A percentile compares a stretch with the other conserved stretches of the same genome.
These are phyloP conservation scores for Cosmia pyralina DNA, from an alignment of 2,888 invertebrate species.

Conservation along the genomic window DNA sequence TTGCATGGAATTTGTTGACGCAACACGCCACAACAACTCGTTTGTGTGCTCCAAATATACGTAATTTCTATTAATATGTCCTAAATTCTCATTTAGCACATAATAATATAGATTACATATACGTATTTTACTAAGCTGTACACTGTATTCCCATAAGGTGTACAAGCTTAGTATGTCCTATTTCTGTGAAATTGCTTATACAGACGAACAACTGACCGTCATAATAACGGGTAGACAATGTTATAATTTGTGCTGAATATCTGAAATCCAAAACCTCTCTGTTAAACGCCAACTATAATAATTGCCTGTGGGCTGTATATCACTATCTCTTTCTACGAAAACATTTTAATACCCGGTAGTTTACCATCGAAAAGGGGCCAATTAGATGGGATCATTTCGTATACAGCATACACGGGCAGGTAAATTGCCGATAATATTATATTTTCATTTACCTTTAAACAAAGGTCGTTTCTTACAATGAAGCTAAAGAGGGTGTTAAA, in stretches of 20 bases:
- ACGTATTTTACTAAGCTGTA: too few relatives aligned
- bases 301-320: constrained; percentile 8
- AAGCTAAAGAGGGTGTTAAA: constrained; percentile 16
- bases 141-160: not conserved
- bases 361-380: constrained; percentile 21
- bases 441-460: constrained; percentile 3
- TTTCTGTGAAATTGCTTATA: constrained; percentile 39
- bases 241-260: constrained; percentile 32
- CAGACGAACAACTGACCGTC: constrained; percentile 17
- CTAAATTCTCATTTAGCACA: not conserved
- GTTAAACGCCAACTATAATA: constrained; percentile 11
- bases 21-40: constrained; percentile 20
- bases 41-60: constrained; percentile 33
- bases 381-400: constrained; percentile 32
- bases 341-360: constrained; percentile 44
- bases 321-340: constrained; percentile 36
- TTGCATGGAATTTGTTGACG: constrained; percentile 39
- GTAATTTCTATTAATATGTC: constrained; percentile 18
- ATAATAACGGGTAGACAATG: constrained; percentile 23
- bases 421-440: constrained; percentile 8
- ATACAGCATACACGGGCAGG: not conserved
- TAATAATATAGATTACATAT: too few relatives aligned
- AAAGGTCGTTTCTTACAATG: not conserved
- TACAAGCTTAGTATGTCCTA: constrained; percentile 28
- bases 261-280: constrained; percentile 38